Evolutionary conservation across 1,140 invertebrate genomes (phyloP).

Genomic region (Bombyx mori): DNA sequence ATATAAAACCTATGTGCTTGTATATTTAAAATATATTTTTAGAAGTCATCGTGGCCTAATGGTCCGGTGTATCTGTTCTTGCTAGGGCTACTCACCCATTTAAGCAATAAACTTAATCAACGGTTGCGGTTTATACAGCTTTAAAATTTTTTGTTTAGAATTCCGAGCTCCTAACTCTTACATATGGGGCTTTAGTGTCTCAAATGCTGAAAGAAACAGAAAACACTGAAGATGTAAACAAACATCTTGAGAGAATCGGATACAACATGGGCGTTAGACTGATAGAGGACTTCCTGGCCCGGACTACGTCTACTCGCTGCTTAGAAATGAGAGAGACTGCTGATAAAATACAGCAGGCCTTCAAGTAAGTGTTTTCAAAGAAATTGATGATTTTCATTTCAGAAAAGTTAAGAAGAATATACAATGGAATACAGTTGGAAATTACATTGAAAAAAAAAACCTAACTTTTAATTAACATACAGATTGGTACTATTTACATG

Average conservation of each 20-base stretch:
- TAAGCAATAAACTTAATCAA: not conserved
- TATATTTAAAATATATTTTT: not conserved
- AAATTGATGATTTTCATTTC: no score
- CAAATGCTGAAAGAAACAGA: constrained; percentile 98
- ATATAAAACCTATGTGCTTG: not conserved
- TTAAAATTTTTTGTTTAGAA: constrained; percentile 78
- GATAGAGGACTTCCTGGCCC: constrained; percentile 97
- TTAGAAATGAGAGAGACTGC: constrained; percentile 97
- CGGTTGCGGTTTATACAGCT: not conserved
- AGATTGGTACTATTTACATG: no score
- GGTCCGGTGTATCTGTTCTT: no score
- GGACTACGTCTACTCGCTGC: constrained; percentile 91
- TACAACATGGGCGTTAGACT: constrained; percentile 98
- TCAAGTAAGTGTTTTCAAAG: constrained; percentile 36
- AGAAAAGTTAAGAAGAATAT: no score
- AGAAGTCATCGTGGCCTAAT: not conserved
- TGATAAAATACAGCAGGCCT: constrained; percentile 90
- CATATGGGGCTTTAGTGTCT: constrained; percentile 97
- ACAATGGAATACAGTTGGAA: no score
- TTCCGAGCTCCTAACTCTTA: constrained; percentile 96
- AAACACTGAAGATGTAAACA: constrained; percentile 96
- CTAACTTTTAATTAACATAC: no score
- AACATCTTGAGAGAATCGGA: constrained; percentile 93
- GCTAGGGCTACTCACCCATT: no score
- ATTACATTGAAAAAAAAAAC: no score